Conservation (phyloP, 2,888 invertebrate genomes). For the Protodeltote pygarga region DNA sequence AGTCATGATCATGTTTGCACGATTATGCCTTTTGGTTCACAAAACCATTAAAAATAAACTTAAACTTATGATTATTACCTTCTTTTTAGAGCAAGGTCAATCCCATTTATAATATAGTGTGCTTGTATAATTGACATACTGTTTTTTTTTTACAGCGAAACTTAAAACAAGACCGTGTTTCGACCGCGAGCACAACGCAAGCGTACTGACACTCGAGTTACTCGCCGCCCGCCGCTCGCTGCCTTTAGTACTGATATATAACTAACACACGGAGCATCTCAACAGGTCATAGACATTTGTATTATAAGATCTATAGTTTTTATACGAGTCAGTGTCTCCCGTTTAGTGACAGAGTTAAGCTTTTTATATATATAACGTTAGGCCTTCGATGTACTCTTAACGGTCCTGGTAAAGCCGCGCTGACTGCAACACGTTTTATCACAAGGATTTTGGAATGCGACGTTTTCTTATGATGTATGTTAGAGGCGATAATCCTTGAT, state of each 20-base stretch:
- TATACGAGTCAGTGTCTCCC: conserved; percentile 64
- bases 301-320: conserved; percentile 62
- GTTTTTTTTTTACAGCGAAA: conserved; percentile 70
- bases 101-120: not conserved
- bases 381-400: conserved; percentile 47
- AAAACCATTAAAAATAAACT: too few species aligned
- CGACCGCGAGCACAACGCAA: conserved; percentile 80
- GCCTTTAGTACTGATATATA: conserved; percentile 65
- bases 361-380: conserved; percentile 58
- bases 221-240: conserved; percentile 71
- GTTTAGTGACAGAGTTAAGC: conserved; percentile 65
- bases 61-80: too few species aligned
- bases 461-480: conserved; percentile 42
- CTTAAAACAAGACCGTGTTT: conserved; percentile 77
- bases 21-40: too few species aligned
- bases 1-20: too few species aligned
- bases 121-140: conserved; percentile 4
- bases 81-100: too few species aligned
- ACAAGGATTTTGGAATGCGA: conserved; percentile 53
- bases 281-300: conserved; percentile 58
- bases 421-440: conserved; percentile 61
- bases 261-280: conserved; percentile 53
- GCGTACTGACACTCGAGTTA: conserved; percentile 81
- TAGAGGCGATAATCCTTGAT: conserved; percentile 38
- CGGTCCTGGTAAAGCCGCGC: conserved; percentile 62